These are phyloP conservation scores for Chalcis sispes DNA, from an alignment of 2,888 invertebrate species.

Conservation along the genomic window DNA sequence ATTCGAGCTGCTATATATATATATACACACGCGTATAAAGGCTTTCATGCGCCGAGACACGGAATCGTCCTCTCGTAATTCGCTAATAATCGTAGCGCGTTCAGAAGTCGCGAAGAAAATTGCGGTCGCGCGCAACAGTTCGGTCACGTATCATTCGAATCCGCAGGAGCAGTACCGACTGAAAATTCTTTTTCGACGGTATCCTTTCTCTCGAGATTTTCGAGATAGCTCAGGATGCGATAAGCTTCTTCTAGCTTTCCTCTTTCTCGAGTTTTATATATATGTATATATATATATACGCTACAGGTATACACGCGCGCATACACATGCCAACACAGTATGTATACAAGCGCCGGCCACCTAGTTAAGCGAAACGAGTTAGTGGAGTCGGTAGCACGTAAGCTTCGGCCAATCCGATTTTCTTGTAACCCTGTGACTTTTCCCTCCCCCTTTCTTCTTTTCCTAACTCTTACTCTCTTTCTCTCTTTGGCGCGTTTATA, in stretches of 20 bases:
- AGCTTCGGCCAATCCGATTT: slow-evolving; percentile 48
- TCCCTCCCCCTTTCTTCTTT: background rate
- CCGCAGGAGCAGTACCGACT: no score
- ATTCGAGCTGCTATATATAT: no score
- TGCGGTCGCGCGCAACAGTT: slow-evolving; percentile 42
- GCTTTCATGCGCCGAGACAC: no score
- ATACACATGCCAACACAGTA: no score
- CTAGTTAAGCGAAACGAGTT: slow-evolving; percentile 52
- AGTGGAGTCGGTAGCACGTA: slow-evolving; percentile 17
- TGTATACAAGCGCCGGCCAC: background rate
- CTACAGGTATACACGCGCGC: no score
- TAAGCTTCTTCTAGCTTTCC: no score
- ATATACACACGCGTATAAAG: no score
- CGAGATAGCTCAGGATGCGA: background rate
- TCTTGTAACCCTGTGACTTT: slow-evolving; percentile 35
- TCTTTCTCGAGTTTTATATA: no score
- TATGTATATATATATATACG: no score
- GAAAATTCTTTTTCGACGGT: slow-evolving; percentile 36
- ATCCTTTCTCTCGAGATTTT: slow-evolving; percentile 12
- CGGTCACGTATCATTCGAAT: slow-evolving; percentile 53
- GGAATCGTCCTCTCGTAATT: slow-evolving; percentile 22
- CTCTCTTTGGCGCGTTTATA: background rate
- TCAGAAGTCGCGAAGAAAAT: background rate
- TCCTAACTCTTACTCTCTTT: background rate
- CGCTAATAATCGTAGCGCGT: slow-evolving; percentile 32